These are phyloP conservation scores for Sander vitreus DNA, from an alignment of 2,113 vertebrate species.

Conservation along the genomic window DNA sequence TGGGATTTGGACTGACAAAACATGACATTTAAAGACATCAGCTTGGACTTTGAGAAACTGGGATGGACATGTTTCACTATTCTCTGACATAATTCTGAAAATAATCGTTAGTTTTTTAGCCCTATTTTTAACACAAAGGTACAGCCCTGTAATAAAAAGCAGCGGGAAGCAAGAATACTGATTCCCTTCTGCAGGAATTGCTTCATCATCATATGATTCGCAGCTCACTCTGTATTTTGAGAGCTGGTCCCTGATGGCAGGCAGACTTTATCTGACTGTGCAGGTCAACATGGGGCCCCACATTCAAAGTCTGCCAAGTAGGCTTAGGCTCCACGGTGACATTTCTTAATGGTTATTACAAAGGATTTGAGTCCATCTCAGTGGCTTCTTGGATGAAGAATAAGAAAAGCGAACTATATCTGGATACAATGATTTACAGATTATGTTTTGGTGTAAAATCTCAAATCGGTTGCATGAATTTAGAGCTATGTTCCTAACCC, in stretches of 20 bases:
- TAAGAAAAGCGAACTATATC: slow-evolving; percentile 46
- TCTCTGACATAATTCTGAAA: too few species aligned
- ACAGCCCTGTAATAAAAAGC: slow-evolving; percentile 28
- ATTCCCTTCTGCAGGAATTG: slow-evolving; percentile 65
- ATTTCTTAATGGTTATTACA: slow-evolving; percentile 63
- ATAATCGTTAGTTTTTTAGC: too few species aligned
- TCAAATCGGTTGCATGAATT: slow-evolving; percentile 21
- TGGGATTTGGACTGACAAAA: background rate
- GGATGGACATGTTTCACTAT: too few species aligned
- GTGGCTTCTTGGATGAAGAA: slow-evolving; percentile 51
- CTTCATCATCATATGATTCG: slow-evolving; percentile 72
- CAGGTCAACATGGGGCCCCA: slow-evolving; percentile 63
- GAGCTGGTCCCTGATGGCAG: slow-evolving; percentile 47
- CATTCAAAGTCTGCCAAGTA: slow-evolving; percentile 56
- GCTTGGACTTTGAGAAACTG: background rate
- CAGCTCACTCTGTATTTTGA: slow-evolving; percentile 54
- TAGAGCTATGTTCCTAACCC: slow-evolving; percentile 1
- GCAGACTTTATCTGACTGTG: slow-evolving; percentile 57
- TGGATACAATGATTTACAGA: slow-evolving; percentile 57
- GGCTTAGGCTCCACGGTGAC: slow-evolving; percentile 48
- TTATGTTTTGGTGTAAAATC: slow-evolving; percentile 47
- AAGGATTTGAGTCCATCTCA: slow-evolving; percentile 52
- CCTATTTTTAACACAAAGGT: slow-evolving; percentile 20
- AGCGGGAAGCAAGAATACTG: slow-evolving; percentile 52
- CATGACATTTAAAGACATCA: background rate